Evolutionary conservation across 1,140 invertebrate species (phyloP), one percentile per base, ranked within the genome.

Genomic region (Homarus americanus): DNA sequence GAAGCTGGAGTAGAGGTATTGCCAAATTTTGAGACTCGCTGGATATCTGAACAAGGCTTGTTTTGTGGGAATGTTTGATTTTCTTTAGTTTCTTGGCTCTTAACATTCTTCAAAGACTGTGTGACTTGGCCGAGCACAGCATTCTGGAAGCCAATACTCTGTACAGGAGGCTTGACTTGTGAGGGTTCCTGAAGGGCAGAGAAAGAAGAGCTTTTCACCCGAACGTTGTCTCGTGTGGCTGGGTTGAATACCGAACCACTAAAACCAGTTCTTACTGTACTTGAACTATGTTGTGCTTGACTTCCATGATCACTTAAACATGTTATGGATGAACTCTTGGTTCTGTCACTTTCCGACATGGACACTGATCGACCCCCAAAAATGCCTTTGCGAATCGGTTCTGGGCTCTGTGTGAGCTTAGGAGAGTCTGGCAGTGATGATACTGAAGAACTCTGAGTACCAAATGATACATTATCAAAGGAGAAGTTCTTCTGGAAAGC

Each of bases 391-490:
- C 73, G 49, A 17, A 32, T 10, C 36, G 53, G 49, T 17, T 58
- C 73, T 58, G 84, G 84, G 72, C 84, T 87, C n/a, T 87, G 72
- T 20, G 32, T 72, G 12, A 72, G 40, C 58, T 80, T 44, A 15
- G 82, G 89, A 5, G 89, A 91, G 28, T 86, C 89, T 69, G 89
- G 75, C 0, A 85, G 89, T 63, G 88, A 91, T 36, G 89, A 85
- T 9, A 40, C 78, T 34, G 84, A 73, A 40, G 86, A 88, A 40
- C 86, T 80, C 32, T 75, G 82, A 15, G 20, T 83, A 38, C 36
- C n/a, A 69, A 83, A 83, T 20, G 82, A 63, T 69, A 83, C 82
- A 34, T 83, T 49, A 49, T 91, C 89, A 66, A 91, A 72, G 20
- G 89, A 91, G 40, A 78, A 85, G 32, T 85, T 91, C 82, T 80